phyloP scores from a whole-genome alignment of 2,113 vertebrate genomes.

The Oenanthe melanoleuca region DNA sequence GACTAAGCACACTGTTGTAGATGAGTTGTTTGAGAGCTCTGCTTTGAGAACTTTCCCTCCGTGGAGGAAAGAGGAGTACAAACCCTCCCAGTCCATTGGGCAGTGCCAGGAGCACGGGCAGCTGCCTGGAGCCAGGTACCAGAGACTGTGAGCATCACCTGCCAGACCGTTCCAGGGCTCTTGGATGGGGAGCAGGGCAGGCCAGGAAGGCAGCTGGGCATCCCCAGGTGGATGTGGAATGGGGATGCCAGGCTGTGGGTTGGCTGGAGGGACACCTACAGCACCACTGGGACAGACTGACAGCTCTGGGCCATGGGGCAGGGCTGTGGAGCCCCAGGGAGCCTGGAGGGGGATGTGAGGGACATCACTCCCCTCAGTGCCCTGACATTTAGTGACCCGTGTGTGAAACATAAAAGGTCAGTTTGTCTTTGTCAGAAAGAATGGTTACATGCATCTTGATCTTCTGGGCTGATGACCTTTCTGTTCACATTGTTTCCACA shows the following conservation, averaged over 20 bases:
- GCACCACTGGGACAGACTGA: not conserved
- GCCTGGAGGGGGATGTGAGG: not conserved
- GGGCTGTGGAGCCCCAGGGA: not conserved
- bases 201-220: not conserved
- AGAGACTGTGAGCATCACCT: not conserved
- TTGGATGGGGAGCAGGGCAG: not conserved
- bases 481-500: slow-evolving; percentile 1
- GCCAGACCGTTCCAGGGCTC: fast-evolving
- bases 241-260: fast-evolving
- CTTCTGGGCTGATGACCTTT: slow-evolving; percentile 37
- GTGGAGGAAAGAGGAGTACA: not conserved
- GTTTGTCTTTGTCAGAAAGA: slow-evolving; percentile 11
- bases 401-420: slow-evolving; percentile 9
- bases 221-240: not conserved
- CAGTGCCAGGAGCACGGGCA: fast-evolving
- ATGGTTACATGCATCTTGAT: not conserved
- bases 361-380: not conserved
- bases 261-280: not conserved
- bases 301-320: not conserved
- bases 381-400: not conserved
- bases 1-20: not conserved
- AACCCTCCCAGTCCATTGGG: fast-evolving
- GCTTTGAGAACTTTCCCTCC: not conserved
- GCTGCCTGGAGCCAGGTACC: not conserved
- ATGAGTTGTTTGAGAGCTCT: not conserved